Evolutionary conservation across 2,888 invertebrate species (phyloP), one percentile per base, ranked within the genome.

Genomic region (Eurytoma californica): DNA sequence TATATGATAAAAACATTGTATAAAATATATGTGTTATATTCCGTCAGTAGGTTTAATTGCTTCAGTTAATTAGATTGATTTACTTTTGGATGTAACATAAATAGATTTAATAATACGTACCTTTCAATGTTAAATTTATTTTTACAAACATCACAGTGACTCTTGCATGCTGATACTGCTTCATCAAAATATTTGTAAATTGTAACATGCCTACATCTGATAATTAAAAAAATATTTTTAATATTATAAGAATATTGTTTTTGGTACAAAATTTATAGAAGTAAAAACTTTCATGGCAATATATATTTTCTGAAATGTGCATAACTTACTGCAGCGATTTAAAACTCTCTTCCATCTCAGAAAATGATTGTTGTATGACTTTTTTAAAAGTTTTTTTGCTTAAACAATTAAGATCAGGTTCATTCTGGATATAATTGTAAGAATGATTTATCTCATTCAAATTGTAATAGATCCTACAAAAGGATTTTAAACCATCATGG

Each of bases 171-270:
- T 0, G 95, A 95, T 13, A 92, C 89, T 60, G 93, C 93, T 90
- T 98, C 97, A 18, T 96, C 97, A 91, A 98, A 98, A 91, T 94
- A 96, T 83, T 94, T 93, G 0, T 97, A 94, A 88, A 98, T 96
- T 30, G 94, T 91, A 82, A 92, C 93, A 91, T 98, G 98, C 0
- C 98, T 94, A 88, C 98, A 98, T 77, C 92, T 85, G 58, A 68
- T 80, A 74, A 24, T 75, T 5, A 67, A 49, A 77, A 69, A 65
- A 65, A 39, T 61, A 75, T 91, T 79, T 28, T 20, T 47, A 14
- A 58, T 18, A 39, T 39, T 39, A 9, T 5, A 39, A 16, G n/a
- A 65, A 73, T 55, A 13, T 65, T 20, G 14, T 7, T 53, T 51
- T 16, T 30, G 2, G 7, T 20, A 13, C 20, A 30, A 28, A 66